Evolutionary conservation across 2,797 vertebrate genomes (phyloP), one percentile per base, ranked within the genome.

Genomic region (Phalloptychus januarius): DNA sequence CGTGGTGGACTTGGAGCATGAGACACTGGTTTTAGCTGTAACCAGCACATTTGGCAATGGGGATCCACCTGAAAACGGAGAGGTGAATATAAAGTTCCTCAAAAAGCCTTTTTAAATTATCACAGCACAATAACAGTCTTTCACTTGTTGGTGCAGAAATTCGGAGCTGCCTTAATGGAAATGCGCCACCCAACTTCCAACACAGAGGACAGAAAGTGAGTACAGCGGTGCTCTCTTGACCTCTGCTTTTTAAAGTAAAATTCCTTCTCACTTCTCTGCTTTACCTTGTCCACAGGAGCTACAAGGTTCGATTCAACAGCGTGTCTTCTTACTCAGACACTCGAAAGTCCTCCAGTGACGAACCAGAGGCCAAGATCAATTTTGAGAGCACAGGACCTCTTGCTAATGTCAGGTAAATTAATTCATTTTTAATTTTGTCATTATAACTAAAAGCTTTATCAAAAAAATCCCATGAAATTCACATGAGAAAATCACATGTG

Each of bases 241-340:
- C 6, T 15, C n/a, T 5, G 4, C 46, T 42, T 73, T 46, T 52
- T 0, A 1, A 73, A 25, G 74, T 54, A 25, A 28, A 28, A 12
- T 36, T 52, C 12, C 2, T 10, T 77, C 45, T 76, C 25, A 58
- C 61, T 20, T 45, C 58, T 81, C 12, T 76, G 2, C 18, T 74
- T 78, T 7, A 0, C 33, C 3, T 77, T 44, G 12, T 79, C 31
- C 79, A 2, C 92, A 99, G 98, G 96, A 98, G 97, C 93, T 99
- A 99, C 95, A 99, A 99, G 91, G 97, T 99, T 4, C 97, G 98
- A 6, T 99, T 99, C 95, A 99, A 99, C 89, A 99, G 98, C 0
- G 98, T 99, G 86, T 99, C 98, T 54, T 99, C 98, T 0, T 97
- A 96, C 89, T 97, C 97, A 0, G 98, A 99, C 46, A 97, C 96